Conservation (phyloP, 2,888 invertebrate species). For the Microdon myrmicae region DNA sequence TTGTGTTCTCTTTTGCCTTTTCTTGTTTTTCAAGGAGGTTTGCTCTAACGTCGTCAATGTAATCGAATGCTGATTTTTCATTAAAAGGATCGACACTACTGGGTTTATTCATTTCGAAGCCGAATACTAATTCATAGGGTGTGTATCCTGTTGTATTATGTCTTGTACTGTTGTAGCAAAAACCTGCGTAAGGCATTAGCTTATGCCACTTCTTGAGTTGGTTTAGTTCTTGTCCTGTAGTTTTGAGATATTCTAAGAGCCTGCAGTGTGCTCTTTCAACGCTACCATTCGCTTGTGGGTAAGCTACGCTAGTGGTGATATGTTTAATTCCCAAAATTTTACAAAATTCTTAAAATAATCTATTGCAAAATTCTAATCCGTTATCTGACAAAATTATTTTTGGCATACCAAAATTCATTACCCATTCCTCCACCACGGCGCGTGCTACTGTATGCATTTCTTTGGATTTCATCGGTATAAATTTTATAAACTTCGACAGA, state of each 20-base stretch:
- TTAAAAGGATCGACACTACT: conserved; percentile 4
- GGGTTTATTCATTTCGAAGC: conserved; percentile 4
- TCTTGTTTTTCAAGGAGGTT: conserved; percentile 7
- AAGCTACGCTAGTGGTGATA: conserved; percentile 13
- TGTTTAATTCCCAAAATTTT: conserved; percentile 13
- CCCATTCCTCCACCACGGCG: conserved; percentile 3
- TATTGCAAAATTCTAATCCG: conserved; percentile 5
- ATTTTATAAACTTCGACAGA: conserved; percentile 12
- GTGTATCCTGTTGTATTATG: conserved; percentile 17
- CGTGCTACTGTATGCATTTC: conserved; percentile 2
- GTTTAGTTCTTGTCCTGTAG: conserved; percentile 13
- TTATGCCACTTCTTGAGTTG: conserved; percentile 15
- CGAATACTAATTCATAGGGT: conserved; percentile 13
- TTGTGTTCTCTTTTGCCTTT: too few species aligned
- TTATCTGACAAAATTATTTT: conserved; percentile 7
- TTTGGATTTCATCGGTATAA: conserved; percentile 4
- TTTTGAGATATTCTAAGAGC: conserved; percentile 20
- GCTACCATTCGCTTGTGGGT: conserved; percentile 20
- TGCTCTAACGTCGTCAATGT: conserved; percentile 15
- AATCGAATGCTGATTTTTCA: conserved; percentile 6
- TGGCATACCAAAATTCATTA: conserved; percentile 17
- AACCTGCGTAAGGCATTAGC: conserved; percentile 16
- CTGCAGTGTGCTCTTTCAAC: conserved; percentile 13
- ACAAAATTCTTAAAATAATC: too few species aligned
- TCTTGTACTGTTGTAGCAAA: conserved; percentile 18